Conservation (phyloP, 1,140 invertebrate species). For the Monomorium pharaonis region DNA sequence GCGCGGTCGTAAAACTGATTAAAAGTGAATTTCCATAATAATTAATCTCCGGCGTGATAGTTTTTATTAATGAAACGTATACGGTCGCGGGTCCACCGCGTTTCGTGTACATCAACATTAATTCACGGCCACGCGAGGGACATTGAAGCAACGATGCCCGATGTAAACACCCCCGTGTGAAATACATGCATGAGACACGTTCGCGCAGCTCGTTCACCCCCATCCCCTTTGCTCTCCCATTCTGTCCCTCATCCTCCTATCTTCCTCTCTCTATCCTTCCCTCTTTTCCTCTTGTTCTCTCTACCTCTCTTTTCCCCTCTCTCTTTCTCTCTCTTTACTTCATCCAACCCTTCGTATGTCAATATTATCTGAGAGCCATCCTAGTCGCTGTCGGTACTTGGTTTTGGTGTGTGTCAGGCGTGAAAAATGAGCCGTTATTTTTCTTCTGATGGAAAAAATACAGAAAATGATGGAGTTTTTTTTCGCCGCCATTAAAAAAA, state of each 20-base stretch:
- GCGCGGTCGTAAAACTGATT: conserved; percentile 38
- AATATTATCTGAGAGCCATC: conserved; percentile 52
- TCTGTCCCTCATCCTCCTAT: background rate
- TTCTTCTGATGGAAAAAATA: conserved; percentile 9
- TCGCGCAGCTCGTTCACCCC: conserved; percentile 51
- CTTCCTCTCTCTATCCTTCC: background rate
- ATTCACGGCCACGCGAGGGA: conserved; percentile 37
- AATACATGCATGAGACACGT: conserved; percentile 56
- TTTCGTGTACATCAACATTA: conserved; percentile 47
- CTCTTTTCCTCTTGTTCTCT: background rate
- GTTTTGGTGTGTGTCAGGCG: conserved; percentile 24
- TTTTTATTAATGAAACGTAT: conserved; percentile 55
- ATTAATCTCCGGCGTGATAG: conserved; percentile 49
- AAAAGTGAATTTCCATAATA: conserved; percentile 56
- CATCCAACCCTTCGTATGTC: conserved; percentile 45
- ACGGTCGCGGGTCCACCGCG: background rate
- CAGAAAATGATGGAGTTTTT: conserved; percentile 22
- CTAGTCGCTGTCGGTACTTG: conserved; percentile 39
- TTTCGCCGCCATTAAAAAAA: background rate
- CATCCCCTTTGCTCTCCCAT: conserved; percentile 9
- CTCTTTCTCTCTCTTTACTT: background rate
- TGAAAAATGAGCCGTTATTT: conserved; percentile 53
- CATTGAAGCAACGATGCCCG: conserved; percentile 44
- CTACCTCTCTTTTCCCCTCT: background rate
- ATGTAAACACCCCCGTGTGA: conserved; percentile 55